phyloP scores from a whole-genome alignment of 1,140 invertebrate genomes.

The Ostrea denselamellosa region DNA sequence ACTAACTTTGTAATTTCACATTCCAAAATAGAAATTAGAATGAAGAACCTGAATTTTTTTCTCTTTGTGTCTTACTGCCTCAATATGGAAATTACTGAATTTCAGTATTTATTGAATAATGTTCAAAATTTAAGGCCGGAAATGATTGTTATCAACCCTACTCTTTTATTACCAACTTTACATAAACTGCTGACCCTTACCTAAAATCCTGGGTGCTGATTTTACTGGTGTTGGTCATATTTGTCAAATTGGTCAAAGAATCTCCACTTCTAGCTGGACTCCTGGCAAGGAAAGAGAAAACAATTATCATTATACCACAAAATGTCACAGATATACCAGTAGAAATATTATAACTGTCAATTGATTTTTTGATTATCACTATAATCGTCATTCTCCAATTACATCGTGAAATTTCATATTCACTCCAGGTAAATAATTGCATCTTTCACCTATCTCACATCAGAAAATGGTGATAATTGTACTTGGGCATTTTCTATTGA shows the following conservation, averaged over 20 bases:
- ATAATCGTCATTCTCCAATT: background rate
- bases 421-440: conserved; percentile 15
- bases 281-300: conserved; percentile 25
- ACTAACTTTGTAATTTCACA: no score
- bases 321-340: background rate
- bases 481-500: background rate
- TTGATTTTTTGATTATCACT: conserved; percentile 37
- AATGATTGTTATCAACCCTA: no score
- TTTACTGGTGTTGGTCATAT: conserved; percentile 56
- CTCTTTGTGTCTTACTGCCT: no score
- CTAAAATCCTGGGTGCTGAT: conserved; percentile 77
- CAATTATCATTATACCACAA: conserved; percentile 16
- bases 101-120: no score
- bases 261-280: conserved; percentile 53
- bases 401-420: background rate
- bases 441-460: background rate
- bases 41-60: no score
- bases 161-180: no score
- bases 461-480: background rate
- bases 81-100: no score
- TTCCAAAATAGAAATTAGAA: no score
- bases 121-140: no score
- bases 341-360: conserved; percentile 1
- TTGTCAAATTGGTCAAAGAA: conserved; percentile 57
- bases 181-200: conserved; percentile 47